These are phyloP conservation scores for Semotilus atromaculatus DNA, from an alignment of 2,797 vertebrate species.

Conservation along the genomic window DNA sequence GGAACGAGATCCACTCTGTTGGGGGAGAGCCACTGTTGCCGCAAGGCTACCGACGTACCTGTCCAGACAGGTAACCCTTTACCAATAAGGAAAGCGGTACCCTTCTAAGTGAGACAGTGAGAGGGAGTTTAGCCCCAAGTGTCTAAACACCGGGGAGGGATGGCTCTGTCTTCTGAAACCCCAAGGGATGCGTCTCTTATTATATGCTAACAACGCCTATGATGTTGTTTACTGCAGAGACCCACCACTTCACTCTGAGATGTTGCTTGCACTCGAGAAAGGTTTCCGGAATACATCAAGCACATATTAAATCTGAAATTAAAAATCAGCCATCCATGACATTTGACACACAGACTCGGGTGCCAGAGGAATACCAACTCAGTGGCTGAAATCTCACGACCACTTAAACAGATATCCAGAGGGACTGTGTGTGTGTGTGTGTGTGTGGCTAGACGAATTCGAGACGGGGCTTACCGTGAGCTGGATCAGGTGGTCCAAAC, in stretches of 20 bases:
- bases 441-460: not conserved
- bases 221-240: slow-evolving; percentile 79
- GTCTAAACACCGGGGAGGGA: slow-evolving; percentile 66
- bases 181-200: slow-evolving; percentile 74
- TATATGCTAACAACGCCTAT: slow-evolving; percentile 75
- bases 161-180: slow-evolving; percentile 72
- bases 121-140: slow-evolving; percentile 70
- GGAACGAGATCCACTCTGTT: slow-evolving; percentile 67
- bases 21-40: slow-evolving; percentile 74
- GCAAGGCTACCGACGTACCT: slow-evolving; percentile 77
- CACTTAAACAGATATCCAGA: slow-evolving; percentile 42
- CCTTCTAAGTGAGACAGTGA: slow-evolving; percentile 51
- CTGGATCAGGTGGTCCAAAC: slow-evolving; percentile 95
- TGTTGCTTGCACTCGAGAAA: slow-evolving; percentile 65
- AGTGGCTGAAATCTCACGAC: slow-evolving; percentile 61
- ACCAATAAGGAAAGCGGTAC: slow-evolving; percentile 65
- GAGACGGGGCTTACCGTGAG: slow-evolving; percentile 87
- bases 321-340: slow-evolving; percentile 75
- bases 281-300: slow-evolving; percentile 73
- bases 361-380: slow-evolving; percentile 64
- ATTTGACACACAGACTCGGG: slow-evolving; percentile 67
- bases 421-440: not conserved
- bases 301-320: slow-evolving; percentile 79
- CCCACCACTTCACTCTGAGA: slow-evolving; percentile 63
- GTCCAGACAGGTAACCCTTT: slow-evolving; percentile 77